These are phyloP conservation scores for Nothoprocta perdicaria DNA, from an alignment of 2,113 vertebrate species.

Conservation along the genomic window DNA sequence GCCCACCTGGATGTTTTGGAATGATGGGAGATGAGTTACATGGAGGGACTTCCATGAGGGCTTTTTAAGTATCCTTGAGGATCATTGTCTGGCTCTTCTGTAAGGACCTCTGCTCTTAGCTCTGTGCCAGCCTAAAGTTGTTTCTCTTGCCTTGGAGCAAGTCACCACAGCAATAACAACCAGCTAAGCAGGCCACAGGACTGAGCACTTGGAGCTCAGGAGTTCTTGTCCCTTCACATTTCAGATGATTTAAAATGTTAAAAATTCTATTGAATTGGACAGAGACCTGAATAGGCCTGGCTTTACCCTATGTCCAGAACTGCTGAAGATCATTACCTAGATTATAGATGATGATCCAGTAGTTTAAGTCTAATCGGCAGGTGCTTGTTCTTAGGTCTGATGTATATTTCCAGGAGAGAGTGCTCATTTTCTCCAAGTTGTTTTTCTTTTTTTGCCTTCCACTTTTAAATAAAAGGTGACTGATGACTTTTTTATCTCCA, in stretches of 20 bases:
- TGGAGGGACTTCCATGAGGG: not conserved
- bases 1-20: not conserved
- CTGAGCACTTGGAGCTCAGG: fast-evolving
- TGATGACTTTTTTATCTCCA: not conserved
- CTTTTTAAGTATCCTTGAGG: not conserved
- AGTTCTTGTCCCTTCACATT: not conserved
- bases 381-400: not conserved
- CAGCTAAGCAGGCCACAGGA: not conserved
- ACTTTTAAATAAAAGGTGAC: not conserved
- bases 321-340: not conserved
- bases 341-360: not conserved
- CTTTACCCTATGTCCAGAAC: not conserved
- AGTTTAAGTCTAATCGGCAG: not conserved
- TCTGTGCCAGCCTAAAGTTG: not conserved
- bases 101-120: not conserved
- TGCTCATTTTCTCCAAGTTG: not conserved
- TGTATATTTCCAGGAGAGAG: not conserved
- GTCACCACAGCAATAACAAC: not conserved
- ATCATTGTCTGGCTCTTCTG: not conserved
- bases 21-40: not conserved
- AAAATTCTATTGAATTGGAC: not conserved
- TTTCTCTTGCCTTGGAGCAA: not conserved
- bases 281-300: not conserved
- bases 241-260: not conserved
- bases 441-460: not conserved